Evolutionary conservation across 2,113 vertebrate species (phyloP).

Genomic region (Siniperca chuatsi): DNA sequence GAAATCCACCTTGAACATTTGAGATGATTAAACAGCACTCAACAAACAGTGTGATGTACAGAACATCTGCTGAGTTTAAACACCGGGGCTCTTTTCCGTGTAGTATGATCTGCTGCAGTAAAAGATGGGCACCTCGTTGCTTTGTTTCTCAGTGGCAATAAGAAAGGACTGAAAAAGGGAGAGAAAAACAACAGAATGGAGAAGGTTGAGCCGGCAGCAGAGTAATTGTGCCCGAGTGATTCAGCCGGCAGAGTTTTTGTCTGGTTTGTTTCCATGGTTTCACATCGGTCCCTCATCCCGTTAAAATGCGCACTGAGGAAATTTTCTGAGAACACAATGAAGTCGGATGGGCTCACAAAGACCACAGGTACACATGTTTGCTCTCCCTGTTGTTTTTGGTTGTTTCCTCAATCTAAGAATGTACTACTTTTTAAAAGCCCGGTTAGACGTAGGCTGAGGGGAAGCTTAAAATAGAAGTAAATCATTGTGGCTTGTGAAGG

Average conservation of each 20-base stretch:
- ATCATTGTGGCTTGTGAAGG: background rate
- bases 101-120: background rate
- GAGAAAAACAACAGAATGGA: conserved; percentile 43
- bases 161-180: conserved; percentile 5
- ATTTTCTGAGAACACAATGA: conserved; percentile 56
- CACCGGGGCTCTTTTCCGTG: background rate
- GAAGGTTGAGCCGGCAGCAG: conserved; percentile 34
- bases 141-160: conserved; percentile 10
- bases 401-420: background rate
- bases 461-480: background rate
- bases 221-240: conserved; percentile 65
- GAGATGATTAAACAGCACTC: background rate
- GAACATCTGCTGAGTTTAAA: background rate
- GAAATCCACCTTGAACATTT: background rate
- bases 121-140: background rate
- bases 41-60: background rate
- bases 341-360: conserved; percentile 26
- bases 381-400: conserved; percentile 4
- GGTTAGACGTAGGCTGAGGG: background rate
- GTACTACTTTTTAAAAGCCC: background rate
- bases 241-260: conserved; percentile 61
- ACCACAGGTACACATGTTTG: conserved; percentile 22
- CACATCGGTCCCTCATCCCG: conserved; percentile 54
- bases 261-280: conserved; percentile 78
- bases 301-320: conserved; percentile 57